phyloP scores from a whole-genome alignment of 2,888 invertebrate species.

The Odontomyia ornata region DNA sequence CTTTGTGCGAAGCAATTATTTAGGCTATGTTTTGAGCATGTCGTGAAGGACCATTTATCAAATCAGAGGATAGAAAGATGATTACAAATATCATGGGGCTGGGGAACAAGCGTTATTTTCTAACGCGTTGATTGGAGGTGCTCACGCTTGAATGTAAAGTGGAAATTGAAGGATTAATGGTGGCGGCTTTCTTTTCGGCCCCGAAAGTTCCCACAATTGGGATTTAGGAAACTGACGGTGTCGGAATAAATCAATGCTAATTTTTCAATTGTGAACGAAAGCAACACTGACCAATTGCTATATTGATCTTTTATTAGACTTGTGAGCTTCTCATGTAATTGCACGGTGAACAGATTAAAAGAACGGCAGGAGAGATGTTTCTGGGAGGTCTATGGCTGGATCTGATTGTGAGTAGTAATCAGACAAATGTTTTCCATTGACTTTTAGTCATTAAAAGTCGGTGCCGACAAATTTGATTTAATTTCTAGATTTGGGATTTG shows the following conservation, averaged over 20 bases:
- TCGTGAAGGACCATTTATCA: constrained; percentile 35
- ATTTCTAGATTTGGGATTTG: too few species aligned
- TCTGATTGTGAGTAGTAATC: neutral
- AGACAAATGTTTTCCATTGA: neutral
- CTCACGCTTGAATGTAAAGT: neutral
- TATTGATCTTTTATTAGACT: constrained; percentile 25
- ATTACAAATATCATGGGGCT: constrained; percentile 3
- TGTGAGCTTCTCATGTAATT: constrained; percentile 10
- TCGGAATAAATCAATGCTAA: constrained; percentile 41
- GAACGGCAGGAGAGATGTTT: neutral
- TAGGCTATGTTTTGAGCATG: constrained; percentile 28
- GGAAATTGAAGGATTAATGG: neutral
- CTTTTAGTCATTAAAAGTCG: neutral
- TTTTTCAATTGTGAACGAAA: constrained; percentile 12
- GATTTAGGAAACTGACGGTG: constrained; percentile 12
- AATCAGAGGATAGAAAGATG: constrained; percentile 16
- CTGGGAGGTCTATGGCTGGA: constrained; percentile 20
- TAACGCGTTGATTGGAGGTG: neutral
- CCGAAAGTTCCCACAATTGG: constrained; percentile 31
- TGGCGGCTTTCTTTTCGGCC: constrained; percentile 20
- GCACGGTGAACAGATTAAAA: neutral
- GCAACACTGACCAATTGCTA: constrained; percentile 28
- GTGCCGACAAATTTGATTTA: too few species aligned
- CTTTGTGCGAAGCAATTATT: constrained; percentile 38
- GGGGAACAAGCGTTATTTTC: neutral